Evolutionary conservation across 2,113 vertebrate species (phyloP).

Genomic region (Platysteira castanea): DNA sequence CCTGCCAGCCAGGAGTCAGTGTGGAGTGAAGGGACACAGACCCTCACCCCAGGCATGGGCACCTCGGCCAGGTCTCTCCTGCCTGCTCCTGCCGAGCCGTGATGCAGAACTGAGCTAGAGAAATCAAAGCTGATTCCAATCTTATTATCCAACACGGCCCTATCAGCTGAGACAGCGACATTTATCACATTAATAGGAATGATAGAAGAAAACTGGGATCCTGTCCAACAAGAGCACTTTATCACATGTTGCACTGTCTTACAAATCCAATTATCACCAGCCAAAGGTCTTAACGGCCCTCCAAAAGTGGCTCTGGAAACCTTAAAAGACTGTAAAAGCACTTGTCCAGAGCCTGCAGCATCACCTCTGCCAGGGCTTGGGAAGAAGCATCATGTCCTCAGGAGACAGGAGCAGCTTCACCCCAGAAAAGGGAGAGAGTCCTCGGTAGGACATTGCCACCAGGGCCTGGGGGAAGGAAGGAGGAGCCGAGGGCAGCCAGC

Average conservation of each 20-base stretch:
- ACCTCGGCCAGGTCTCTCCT: neutral
- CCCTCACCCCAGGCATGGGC: neutral
- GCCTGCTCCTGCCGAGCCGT: neutral
- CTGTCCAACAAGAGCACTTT: conserved; percentile 73
- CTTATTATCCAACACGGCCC: conserved; percentile 77
- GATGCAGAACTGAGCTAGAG: conserved; percentile 43
- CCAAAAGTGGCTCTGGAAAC: conserved; percentile 65
- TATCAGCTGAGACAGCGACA: conserved; percentile 77
- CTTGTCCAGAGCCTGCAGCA: conserved; percentile 19
- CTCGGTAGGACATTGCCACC: neutral
- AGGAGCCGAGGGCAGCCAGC: neutral
- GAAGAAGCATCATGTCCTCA: neutral
- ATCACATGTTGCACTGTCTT: conserved; percentile 79
- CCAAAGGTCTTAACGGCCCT: conserved; percentile 72
- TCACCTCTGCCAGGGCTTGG: neutral
- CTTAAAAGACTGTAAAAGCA: conserved; percentile 60
- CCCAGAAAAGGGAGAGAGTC: neutral
- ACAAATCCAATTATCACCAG: conserved; percentile 81
- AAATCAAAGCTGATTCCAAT: conserved; percentile 74
- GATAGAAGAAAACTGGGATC: conserved; percentile 76
- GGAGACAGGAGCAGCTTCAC: neutral
- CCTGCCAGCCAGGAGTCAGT: neutral
- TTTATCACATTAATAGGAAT: conserved; percentile 83
- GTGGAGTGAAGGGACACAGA: neutral
- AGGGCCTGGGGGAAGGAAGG: neutral